phyloP scores from a whole-genome alignment of 2,113 vertebrate genomes.

The Petaurus breviceps region DNA sequence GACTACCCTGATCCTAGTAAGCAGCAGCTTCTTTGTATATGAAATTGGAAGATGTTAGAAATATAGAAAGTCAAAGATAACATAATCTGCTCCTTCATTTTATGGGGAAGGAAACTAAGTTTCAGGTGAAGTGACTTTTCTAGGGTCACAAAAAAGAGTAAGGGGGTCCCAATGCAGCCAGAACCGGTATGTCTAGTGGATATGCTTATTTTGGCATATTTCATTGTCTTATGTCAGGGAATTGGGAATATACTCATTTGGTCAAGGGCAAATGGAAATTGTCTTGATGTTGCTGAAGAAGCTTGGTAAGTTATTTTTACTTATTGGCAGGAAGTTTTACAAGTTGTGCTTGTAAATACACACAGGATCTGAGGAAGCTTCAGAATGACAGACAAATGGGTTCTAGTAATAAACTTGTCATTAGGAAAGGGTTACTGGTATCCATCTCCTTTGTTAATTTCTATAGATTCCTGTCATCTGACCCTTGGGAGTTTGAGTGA shows the following conservation, averaged over 20 bases:
- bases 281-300: slow-evolving; percentile 16
- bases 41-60: not conserved
- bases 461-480: slow-evolving; percentile 1
- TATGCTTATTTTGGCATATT: not conserved
- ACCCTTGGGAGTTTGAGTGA: not conserved
- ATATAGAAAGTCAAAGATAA: not conserved
- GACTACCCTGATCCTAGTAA: slow-evolving; percentile 36
- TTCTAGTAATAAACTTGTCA: not conserved
- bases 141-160: not conserved
- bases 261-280: slow-evolving; percentile 4
- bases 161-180: not conserved
- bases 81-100: not conserved
- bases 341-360: not conserved
- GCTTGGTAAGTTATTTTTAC: slow-evolving; percentile 15
- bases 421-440: not conserved
- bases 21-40: slow-evolving; percentile 37
- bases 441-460: slow-evolving; percentile 15
- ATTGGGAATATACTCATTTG: not conserved
- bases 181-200: not conserved
- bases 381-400: not conserved
- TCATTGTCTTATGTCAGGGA: not conserved
- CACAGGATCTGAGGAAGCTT: slow-evolving; percentile 1
- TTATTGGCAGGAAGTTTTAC: not conserved
- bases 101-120: not conserved
- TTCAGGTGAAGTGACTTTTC: not conserved